Evolutionary conservation across 2,113 vertebrate species (phyloP).

Genomic region (Corvus hawaiiensis): DNA sequence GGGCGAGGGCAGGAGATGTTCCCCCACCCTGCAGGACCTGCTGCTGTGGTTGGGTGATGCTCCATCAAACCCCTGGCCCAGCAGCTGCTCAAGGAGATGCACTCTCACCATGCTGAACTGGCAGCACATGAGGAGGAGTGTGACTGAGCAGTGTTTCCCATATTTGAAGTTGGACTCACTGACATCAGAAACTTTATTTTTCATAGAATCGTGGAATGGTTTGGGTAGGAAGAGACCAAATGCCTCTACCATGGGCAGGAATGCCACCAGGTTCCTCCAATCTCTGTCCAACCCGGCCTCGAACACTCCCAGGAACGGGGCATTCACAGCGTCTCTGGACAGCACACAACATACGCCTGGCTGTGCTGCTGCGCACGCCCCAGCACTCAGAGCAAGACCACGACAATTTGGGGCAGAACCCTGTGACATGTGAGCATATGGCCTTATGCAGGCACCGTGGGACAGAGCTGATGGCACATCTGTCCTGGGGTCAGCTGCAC

Average conservation of each 20-base stretch:
- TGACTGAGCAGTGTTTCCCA: accelerated
- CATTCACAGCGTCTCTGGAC: neutral
- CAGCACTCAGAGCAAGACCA: accelerated
- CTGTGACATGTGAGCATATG: accelerated
- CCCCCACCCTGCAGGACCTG: accelerated
- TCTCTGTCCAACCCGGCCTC: neutral
- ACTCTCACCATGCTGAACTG: accelerated
- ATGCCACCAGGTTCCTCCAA: neutral
- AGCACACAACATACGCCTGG: accelerated
- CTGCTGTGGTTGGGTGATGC: neutral
- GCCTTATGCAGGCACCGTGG: neutral
- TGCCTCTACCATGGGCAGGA: neutral
- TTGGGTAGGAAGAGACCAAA: neutral
- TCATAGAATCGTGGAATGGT: neutral
- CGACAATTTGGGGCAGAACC: accelerated
- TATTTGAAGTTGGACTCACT: neutral
- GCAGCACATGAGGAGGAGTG: neutral
- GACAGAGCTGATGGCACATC: neutral
- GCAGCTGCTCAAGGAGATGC: neutral
- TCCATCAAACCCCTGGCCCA: neutral
- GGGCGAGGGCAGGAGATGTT: neutral
- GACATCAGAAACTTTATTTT: neutral
- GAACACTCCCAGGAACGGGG: neutral
- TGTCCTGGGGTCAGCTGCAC: neutral
- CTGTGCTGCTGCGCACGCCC: neutral